These are phyloP conservation scores for Anneissia japonica DNA, from an alignment of 35 echinoderm and acorn worm species.

Conservation along the genomic window DNA sequence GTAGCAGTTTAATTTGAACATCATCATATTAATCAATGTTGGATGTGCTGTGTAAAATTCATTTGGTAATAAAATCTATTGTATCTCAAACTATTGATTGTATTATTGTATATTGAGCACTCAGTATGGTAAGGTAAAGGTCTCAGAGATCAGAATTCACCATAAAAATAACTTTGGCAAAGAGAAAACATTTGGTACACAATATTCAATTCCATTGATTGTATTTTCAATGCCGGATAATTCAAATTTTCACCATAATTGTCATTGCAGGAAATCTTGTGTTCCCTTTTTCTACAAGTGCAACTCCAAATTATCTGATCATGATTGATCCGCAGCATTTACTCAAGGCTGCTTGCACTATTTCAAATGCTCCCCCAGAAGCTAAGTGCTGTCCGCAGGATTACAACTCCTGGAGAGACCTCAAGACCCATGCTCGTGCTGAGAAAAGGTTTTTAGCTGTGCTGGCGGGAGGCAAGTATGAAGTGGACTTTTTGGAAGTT, in stretches of 20 bases:
- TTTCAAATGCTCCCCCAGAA: background rate
- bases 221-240: too few relatives aligned
- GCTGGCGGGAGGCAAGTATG: background rate
- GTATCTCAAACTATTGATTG: too few relatives aligned
- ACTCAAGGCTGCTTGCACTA: background rate
- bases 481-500: background rate
- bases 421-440: background rate
- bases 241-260: background rate
- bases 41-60: too few relatives aligned
- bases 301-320: background rate
- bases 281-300: background rate
- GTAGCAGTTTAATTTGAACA: too few relatives aligned
- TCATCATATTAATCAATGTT: too few relatives aligned
- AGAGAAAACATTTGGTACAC: too few relatives aligned
- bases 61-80: too few relatives aligned
- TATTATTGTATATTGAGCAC: too few relatives aligned
- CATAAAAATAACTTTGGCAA: too few relatives aligned
- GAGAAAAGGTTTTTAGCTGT: background rate
- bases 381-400: background rate
- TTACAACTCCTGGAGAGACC: background rate
- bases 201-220: too few relatives aligned
- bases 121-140: too few relatives aligned
- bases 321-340: background rate
- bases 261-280: background rate
- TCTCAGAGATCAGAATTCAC: too few relatives aligned